phyloP scores from a whole-genome alignment of 2,113 vertebrate genomes.

The Anarhynchus alexandrinus region DNA sequence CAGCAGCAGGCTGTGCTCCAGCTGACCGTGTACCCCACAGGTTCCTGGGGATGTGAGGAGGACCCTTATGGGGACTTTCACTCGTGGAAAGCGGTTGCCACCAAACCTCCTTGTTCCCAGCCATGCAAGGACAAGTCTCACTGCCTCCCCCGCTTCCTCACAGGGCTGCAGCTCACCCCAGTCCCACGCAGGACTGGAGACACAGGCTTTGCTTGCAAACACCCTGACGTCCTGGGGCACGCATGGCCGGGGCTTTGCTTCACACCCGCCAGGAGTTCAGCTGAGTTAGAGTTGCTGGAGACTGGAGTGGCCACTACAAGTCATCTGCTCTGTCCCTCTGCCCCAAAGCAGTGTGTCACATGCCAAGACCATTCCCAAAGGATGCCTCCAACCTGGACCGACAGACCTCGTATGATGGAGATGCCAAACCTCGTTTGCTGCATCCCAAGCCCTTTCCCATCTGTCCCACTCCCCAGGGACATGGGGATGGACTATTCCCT shows the following conservation, averaged over 20 bases:
- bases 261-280: background rate
- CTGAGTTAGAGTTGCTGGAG: background rate
- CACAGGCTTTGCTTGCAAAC: background rate
- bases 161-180: background rate
- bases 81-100: fast-evolving
- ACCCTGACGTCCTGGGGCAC: fast-evolving
- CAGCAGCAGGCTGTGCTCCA: background rate
- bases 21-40: fast-evolving
- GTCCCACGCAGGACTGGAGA: fast-evolving
- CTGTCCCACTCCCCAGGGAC: background rate
- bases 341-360: background rate
- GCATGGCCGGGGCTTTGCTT: background rate
- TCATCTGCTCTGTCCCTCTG: background rate
- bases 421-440: background rate
- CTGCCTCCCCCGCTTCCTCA: background rate
- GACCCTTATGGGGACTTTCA: background rate
- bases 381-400: background rate
- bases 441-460: background rate
- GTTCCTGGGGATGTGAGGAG: fast-evolving
- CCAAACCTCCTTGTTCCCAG: background rate
- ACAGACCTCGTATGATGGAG: background rate
- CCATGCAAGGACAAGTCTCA: background rate
- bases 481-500: background rate
- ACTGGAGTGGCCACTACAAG: background rate
- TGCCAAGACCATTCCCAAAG: background rate